These are phyloP conservation scores for Drosophila carrolli DNA, from an alignment of 1,140 invertebrate species.

Conservation along the genomic window DNA sequence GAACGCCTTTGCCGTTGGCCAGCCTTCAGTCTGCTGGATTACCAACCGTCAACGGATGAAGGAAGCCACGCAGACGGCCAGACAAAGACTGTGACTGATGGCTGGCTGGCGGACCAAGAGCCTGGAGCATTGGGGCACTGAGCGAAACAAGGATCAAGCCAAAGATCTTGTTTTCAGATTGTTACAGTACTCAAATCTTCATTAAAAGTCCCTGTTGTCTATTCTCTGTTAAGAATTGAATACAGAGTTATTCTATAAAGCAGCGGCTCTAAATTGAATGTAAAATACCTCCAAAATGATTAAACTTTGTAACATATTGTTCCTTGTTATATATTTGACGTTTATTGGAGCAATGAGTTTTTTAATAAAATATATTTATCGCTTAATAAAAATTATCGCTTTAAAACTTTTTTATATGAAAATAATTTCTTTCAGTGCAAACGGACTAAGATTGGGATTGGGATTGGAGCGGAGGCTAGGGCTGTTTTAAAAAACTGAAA, in stretches of 20 bases:
- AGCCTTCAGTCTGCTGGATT: slow-evolving; percentile 51
- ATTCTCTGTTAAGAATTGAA: too few species aligned
- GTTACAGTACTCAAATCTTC: neutral
- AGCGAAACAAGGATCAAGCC: neutral
- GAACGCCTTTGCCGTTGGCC: slow-evolving; percentile 41
- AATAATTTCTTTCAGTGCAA: slow-evolving; percentile 13
- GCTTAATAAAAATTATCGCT: too few species aligned
- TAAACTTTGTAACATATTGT: too few species aligned
- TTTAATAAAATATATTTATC: too few species aligned
- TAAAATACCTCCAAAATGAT: too few species aligned
- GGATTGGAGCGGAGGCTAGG: slow-evolving; percentile 22
- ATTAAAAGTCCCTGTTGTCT: neutral
- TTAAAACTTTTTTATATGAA: neutral
- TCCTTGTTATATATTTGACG: too few species aligned
- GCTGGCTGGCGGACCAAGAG: slow-evolving; percentile 41
- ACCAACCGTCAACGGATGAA: slow-evolving; percentile 51
- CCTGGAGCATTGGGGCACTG: slow-evolving; percentile 10
- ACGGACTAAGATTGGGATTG: slow-evolving; percentile 9
- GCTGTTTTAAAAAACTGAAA: slow-evolving; percentile 42
- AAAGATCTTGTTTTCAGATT: neutral
- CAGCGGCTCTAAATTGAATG: too few species aligned
- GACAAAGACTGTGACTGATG: slow-evolving; percentile 69
- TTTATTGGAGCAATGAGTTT: too few species aligned
- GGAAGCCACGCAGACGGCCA: slow-evolving; percentile 35
- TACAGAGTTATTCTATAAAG: too few species aligned